phyloP scores from a whole-genome alignment of 2,888 invertebrate genomes.

The Neocrepidodera transversa region DNA sequence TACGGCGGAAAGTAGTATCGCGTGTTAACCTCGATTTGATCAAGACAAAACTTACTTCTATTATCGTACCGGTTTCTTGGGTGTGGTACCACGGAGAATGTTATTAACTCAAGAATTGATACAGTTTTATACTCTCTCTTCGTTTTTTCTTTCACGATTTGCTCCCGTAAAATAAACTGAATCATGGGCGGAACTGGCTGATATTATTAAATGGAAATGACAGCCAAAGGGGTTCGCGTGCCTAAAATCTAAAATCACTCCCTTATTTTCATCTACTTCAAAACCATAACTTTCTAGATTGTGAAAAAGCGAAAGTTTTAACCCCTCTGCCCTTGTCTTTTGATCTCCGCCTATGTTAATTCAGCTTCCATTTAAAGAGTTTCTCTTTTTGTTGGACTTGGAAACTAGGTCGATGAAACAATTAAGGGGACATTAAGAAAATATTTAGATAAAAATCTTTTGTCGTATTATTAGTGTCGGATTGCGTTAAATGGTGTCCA shows the following conservation, averaged over 20 bases:
- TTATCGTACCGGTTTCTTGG: conserved; percentile 34
- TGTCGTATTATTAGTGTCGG: conserved; percentile 9
- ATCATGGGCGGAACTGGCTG: no score
- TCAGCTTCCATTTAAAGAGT: neutral
- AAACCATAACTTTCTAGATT: no score
- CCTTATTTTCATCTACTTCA: no score
- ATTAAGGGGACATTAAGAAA: conserved; percentile 25
- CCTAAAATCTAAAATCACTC: no score
- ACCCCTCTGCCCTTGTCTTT: no score
- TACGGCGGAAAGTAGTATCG: conserved; percentile 18
- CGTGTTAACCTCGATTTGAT: conserved; percentile 15
- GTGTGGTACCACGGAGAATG: conserved; percentile 42
- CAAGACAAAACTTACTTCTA: conserved; percentile 27
- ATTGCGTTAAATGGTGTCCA: conserved; percentile 5
- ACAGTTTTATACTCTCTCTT: conserved; percentile 27
- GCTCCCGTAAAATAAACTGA: conserved; percentile 8
- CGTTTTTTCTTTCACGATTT: conserved; percentile 12
- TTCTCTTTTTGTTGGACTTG: conserved; percentile 18
- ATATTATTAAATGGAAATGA: no score
- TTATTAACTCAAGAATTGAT: conserved; percentile 40
- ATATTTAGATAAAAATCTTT: conserved; percentile 17
- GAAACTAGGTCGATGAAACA: conserved; percentile 21
- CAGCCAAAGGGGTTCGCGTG: neutral
- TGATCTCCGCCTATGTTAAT: neutral
- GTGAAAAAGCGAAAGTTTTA: no score